A percentile compares a stretch with the other conserved stretches of the same genome.
phyloP scores from a whole-genome alignment of 2,888 invertebrate species.

The Drosophila heteroneura region DNA sequence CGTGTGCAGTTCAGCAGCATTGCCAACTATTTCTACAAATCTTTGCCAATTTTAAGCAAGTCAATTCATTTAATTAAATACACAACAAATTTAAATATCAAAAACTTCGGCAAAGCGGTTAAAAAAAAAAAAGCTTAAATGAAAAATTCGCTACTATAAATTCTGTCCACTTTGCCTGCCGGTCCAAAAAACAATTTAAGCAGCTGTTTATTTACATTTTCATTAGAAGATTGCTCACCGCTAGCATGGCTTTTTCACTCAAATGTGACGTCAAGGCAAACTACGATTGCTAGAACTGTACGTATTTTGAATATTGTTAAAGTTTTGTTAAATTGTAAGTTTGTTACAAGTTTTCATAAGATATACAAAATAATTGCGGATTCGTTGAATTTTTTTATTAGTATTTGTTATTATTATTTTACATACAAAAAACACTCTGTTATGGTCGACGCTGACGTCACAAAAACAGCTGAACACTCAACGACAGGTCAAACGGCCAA shows the following conservation, averaged over 20 bases:
- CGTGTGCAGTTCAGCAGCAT: constrained; percentile 68
- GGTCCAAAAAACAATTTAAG: constrained; percentile 14
- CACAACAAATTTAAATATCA: background rate
- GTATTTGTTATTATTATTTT: background rate
- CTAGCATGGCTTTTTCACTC: background rate
- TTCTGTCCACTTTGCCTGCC: constrained; percentile 9
- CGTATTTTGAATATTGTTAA: background rate
- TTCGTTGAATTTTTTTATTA: background rate
- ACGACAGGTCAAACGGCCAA: background rate
- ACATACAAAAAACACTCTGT: background rate
- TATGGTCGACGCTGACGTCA: background rate
- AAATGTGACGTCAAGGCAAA: constrained; percentile 13
- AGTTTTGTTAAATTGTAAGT: background rate
- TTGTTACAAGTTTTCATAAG: background rate
- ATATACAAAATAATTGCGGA: background rate
- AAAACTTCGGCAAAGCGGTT: constrained; percentile 15
- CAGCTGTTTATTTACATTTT: constrained; percentile 34
- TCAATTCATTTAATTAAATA: constrained; percentile 1
- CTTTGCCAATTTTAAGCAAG: constrained; percentile 7
- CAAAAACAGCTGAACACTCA: background rate
- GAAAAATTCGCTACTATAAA: background rate
- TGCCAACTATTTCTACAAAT: constrained; percentile 32
- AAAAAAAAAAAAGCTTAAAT: background rate
- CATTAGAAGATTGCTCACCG: constrained; percentile 1
- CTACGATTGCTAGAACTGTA: background rate